A percentile compares a stretch with the other conserved stretches of the same genome.
Conservation (phyloP, 2,888 invertebrate genomes). For the Drosophila yooni region DNA sequence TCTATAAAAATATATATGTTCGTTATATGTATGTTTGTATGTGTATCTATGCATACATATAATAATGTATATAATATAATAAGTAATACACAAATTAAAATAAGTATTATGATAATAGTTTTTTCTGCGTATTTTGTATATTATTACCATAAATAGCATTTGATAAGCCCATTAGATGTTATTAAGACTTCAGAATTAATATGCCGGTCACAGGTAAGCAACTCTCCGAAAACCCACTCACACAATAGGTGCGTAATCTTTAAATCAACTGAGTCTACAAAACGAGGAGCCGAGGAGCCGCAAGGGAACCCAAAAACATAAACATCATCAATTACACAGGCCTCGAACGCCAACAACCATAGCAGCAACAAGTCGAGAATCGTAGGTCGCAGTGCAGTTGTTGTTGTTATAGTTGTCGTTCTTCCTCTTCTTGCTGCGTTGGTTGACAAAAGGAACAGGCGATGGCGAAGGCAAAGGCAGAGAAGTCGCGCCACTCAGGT, state of each 20-base stretch:
- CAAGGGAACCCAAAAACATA: conserved; percentile 59
- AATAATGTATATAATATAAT: background rate
- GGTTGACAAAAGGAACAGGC: conserved; percentile 68
- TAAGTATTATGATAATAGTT: conserved; percentile 30
- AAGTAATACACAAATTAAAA: conserved; percentile 14
- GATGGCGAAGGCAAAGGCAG: conserved; percentile 3
- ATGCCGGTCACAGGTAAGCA: conserved; percentile 64
- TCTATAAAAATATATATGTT: background rate
- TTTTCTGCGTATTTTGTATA: conserved; percentile 34
- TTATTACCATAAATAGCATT: conserved; percentile 43
- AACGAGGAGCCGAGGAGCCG: conserved; percentile 19
- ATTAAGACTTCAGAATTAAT: conserved; percentile 73
- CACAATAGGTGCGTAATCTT: conserved; percentile 79
- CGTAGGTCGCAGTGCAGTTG: conserved; percentile 72
- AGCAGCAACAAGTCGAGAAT: conserved; percentile 44
- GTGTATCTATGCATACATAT: background rate
- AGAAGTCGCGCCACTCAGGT: conserved; percentile 67
- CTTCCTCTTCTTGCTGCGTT: conserved; percentile 36
- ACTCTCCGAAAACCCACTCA: conserved; percentile 65
- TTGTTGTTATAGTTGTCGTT: conserved; percentile 12
- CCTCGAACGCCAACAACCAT: conserved; percentile 54
- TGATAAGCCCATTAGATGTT: conserved; percentile 75
- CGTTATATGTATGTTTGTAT: background rate
- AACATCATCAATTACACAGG: conserved; percentile 79
- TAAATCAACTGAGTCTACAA: conserved; percentile 66